phyloP scores from a whole-genome alignment of 2,888 invertebrate species.

The Cephus nigrinus region DNA sequence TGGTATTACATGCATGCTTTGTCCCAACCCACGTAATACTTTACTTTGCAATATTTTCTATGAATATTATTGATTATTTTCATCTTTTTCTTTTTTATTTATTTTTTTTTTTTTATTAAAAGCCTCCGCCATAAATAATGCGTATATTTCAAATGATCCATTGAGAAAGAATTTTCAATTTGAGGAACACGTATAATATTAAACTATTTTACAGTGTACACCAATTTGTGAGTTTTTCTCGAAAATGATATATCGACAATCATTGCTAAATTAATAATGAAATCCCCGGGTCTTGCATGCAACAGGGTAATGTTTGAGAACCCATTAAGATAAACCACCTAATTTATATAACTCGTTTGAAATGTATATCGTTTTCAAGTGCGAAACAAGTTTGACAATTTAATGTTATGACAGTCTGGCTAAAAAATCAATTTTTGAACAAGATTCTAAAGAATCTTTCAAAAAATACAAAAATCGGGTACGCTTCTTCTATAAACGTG shows the following conservation, averaged over 20 bases:
- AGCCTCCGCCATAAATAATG: not conserved
- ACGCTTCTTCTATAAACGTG: not conserved
- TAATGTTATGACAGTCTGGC: not conserved
- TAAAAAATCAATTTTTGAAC: not conserved
- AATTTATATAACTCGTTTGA: not conserved
- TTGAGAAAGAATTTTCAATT: not conserved
- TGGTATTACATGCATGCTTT: slow-evolving; percentile 10
- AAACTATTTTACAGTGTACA: not conserved
- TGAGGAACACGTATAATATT: no score
- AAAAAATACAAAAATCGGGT: not conserved
- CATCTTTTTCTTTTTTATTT: not conserved
- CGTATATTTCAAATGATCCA: not conserved
- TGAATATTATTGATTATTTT: not conserved
- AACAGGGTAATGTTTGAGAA: not conserved
- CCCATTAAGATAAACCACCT: not conserved
- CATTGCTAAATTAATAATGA: not conserved
- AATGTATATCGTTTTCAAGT: not conserved
- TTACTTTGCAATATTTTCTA: slow-evolving; percentile 13
- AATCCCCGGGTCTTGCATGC: not conserved
- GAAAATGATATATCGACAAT: not conserved
- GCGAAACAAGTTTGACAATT: not conserved
- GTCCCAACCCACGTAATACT: not conserved
- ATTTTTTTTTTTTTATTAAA: not conserved
- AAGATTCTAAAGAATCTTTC: not conserved
- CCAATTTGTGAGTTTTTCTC: not conserved